Evolutionary conservation across 1,140 invertebrate species (phyloP).

Genomic region (Temnothorax curvispinosus): DNA sequence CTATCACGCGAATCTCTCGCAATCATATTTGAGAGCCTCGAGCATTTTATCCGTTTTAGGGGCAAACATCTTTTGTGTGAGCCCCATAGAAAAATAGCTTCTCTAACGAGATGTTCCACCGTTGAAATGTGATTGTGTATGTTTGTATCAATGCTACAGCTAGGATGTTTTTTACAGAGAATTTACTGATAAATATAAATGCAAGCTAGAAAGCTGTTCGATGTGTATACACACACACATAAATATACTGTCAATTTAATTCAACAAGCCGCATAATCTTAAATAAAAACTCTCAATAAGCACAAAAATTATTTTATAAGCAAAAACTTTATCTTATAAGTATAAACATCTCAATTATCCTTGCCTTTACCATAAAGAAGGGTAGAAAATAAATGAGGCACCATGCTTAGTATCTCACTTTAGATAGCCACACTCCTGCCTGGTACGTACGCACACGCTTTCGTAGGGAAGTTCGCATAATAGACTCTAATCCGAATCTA

Average conservation of each 20-base stretch:
- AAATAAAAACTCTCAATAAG: not conserved
- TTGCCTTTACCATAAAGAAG: not conserved
- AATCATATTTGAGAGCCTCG: not conserved
- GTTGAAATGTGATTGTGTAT: not conserved
- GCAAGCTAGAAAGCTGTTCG: not conserved
- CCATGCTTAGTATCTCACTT: not conserved
- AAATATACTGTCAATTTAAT: not conserved
- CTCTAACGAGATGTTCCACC: not conserved
- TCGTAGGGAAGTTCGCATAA: conserved; percentile 53
- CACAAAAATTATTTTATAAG: not conserved
- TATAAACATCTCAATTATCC: not conserved
- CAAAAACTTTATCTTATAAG: too few species aligned
- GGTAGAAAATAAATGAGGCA: not conserved
- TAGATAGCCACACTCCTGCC: conserved; percentile 10
- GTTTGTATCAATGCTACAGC: not conserved
- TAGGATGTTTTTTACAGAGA: not conserved
- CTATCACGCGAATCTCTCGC: conserved; percentile 11
- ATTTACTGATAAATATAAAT: not conserved
- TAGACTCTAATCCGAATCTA: conserved; percentile 75
- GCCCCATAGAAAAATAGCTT: not conserved
- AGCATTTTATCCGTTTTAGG: conserved; percentile 20
- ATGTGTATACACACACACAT: not conserved
- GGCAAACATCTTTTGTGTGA: conserved; percentile 14
- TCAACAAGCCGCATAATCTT: not conserved
- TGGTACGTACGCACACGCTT: not conserved